Conservation (phyloP, 2,797 vertebrate species). For the Pseudomugil tenellus region DNA sequence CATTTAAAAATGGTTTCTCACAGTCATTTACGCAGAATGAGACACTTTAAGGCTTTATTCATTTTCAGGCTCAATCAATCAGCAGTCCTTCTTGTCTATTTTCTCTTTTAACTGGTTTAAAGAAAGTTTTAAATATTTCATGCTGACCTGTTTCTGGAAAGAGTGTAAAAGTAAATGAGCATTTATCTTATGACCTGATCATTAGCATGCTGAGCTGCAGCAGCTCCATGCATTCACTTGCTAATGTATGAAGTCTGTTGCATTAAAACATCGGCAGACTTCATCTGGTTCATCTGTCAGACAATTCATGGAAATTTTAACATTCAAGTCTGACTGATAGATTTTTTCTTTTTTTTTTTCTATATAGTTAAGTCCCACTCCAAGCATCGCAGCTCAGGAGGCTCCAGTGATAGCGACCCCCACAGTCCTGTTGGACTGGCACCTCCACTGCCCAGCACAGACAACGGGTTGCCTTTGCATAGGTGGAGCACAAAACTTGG, state of each 20-base stretch:
- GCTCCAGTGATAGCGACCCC: constrained; percentile 77
- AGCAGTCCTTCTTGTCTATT: too few species aligned
- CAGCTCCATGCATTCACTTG: neutral
- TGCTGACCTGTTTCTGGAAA: too few species aligned
- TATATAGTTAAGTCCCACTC: constrained; percentile 75
- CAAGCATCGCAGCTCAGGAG: constrained; percentile 76
- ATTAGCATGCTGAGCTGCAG: neutral
- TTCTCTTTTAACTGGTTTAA: too few species aligned
- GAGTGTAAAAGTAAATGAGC: too few species aligned
- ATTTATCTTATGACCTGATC: neutral
- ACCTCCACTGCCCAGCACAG: constrained; percentile 70
- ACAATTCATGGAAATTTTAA: neutral
- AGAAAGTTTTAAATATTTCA: too few species aligned
- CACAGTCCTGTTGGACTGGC: constrained; percentile 78
- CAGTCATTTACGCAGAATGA: neutral
- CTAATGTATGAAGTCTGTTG: neutral
- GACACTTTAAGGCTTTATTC: too few species aligned
- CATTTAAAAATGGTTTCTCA: neutral
- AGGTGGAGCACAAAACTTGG: constrained; percentile 79
- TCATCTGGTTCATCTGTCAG: too few species aligned
- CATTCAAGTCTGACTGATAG: neutral
- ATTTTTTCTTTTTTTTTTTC: constrained; percentile 11
- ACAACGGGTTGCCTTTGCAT: constrained; percentile 72
- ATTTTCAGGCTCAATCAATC: too few species aligned
- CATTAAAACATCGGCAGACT: neutral